phyloP scores from a whole-genome alignment of 2,113 vertebrate species.

The Myodes glareolus region DNA sequence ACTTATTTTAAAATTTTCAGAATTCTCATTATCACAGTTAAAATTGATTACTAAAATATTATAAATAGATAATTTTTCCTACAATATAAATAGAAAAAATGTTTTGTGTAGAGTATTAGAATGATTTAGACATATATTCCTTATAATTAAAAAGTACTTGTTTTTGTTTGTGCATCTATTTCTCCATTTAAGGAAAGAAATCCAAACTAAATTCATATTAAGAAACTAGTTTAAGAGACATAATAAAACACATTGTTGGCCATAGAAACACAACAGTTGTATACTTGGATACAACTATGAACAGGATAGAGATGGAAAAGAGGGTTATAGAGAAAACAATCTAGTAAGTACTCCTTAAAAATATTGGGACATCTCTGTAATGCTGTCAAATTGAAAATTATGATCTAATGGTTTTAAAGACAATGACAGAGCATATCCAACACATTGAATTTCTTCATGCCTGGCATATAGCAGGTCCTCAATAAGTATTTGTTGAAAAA shows the following conservation, averaged over 20 bases:
- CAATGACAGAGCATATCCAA: conserved; percentile 36
- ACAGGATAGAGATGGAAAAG: not conserved
- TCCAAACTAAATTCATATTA: conserved; percentile 20
- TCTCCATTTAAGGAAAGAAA: conserved; percentile 40
- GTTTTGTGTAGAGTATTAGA: not conserved
- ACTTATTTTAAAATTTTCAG: not conserved
- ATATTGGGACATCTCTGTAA: conserved; percentile 11
- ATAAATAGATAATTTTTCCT: not conserved
- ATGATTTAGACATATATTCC: not conserved
- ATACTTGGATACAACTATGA: not conserved
- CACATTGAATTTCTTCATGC: conserved; percentile 61
- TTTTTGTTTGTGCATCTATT: not conserved
- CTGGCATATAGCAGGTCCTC: conserved; percentile 76
- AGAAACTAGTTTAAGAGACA: not conserved
- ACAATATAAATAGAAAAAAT: conserved; percentile 36
- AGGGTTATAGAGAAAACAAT: not conserved
- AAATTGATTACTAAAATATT: conserved; percentile 1
- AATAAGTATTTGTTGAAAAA: conserved; percentile 77
- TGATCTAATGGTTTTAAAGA: conserved; percentile 8
- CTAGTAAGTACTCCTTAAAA: conserved; percentile 33
- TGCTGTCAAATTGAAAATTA: conserved; percentile 23
- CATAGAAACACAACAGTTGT: conserved; percentile 2
- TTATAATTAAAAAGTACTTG: not conserved
- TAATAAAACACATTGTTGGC: not conserved
- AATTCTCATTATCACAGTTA: conserved; percentile 13